Evolutionary conservation across 2,888 invertebrate species (phyloP).

Genomic region (Agrochola lychnidis): DNA sequence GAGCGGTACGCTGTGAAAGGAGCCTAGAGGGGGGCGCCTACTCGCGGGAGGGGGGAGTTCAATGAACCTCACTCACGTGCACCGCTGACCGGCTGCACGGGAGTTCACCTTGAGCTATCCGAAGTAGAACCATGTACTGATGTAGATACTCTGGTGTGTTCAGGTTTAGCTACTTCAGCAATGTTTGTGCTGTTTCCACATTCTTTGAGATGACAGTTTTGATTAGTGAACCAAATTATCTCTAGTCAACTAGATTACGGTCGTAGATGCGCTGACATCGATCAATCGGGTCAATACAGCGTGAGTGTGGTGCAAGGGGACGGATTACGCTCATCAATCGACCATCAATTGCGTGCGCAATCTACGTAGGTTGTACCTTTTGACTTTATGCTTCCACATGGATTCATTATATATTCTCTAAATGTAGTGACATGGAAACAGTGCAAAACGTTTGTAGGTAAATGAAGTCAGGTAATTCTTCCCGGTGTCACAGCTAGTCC

Average conservation of each 20-base stretch:
- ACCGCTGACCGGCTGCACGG: constrained; percentile 31
- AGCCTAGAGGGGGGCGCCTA: constrained; percentile 14
- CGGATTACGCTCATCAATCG: too few species aligned
- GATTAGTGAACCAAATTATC: background rate
- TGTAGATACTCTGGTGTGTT: background rate
- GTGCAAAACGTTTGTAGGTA: too few species aligned
- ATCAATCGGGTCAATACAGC: background rate
- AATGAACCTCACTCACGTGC: constrained; percentile 54
- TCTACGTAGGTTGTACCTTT: background rate
- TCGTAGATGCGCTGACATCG: background rate
- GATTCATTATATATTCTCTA: background rate
- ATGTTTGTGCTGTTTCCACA: background rate
- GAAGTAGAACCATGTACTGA: background rate
- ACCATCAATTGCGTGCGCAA: background rate
- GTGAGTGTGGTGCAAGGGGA: background rate
- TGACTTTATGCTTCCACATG: background rate
- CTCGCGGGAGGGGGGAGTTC: constrained; percentile 31
- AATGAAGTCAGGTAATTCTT: background rate
- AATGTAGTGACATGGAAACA: background rate
- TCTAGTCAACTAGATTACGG: background rate
- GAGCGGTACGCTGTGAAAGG: constrained; percentile 57
- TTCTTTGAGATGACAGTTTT: background rate
- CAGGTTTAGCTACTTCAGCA: background rate
- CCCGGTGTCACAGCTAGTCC: background rate
- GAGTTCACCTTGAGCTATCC: constrained; percentile 48